These are phyloP conservation scores for Hemiscyllium ocellatum DNA, from an alignment of 2,113 vertebrate species.

Conservation along the genomic window DNA sequence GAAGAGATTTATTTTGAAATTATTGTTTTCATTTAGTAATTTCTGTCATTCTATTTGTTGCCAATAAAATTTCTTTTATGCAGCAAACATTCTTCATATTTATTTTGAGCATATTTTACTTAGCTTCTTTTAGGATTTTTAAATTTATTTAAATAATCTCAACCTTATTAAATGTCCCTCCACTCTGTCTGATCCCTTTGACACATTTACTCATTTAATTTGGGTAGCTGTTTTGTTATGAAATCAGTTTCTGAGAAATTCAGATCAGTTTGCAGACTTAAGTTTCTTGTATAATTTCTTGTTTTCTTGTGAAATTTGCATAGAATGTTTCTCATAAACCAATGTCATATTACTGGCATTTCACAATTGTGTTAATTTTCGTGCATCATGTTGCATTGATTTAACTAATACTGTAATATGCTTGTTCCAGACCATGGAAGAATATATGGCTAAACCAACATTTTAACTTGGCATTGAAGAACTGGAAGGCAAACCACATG, in stretches of 20 bases:
- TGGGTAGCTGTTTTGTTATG: neutral
- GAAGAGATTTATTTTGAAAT: neutral
- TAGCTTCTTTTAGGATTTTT: neutral
- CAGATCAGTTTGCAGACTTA: neutral
- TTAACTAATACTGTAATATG: neutral
- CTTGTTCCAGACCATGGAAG: conserved; percentile 76
- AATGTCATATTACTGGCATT: neutral
- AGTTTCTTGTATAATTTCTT: neutral
- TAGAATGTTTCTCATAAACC: neutral
- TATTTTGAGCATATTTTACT: neutral
- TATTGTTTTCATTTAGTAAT: neutral
- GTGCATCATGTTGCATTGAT: neutral
- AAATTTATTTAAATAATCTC: neutral
- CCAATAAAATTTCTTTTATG: neutral
- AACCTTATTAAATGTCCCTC: neutral
- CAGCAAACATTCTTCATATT: neutral
- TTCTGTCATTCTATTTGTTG: neutral
- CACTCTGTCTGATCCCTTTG: neutral
- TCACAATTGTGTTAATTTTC: neutral
- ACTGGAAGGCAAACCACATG: neutral
- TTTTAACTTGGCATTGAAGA: conserved; percentile 54
- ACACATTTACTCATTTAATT: neutral
- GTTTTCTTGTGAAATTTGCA: neutral
- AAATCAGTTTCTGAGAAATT: neutral
- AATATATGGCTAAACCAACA: conserved; percentile 84